Evolutionary conservation across 1,140 invertebrate species (phyloP).

Genomic region (Drosophila subobscura): DNA sequence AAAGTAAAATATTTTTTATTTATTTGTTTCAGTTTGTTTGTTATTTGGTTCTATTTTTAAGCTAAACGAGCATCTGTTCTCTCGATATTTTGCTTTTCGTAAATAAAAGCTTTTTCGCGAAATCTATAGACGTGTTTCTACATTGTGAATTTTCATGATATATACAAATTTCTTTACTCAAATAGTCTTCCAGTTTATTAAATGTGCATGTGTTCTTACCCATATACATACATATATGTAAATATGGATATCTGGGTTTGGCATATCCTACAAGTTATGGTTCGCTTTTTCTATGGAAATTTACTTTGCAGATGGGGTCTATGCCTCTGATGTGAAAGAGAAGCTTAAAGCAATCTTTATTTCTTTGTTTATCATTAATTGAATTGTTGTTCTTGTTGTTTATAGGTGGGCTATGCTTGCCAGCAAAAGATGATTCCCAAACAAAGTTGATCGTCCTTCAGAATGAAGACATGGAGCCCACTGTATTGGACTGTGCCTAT

Average conservation of each 20-base stretch:
- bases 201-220: too few species aligned
- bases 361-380: not conserved
- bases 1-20: conserved; percentile 29
- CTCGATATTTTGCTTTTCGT: conserved; percentile 38
- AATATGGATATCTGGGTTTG: too few species aligned
- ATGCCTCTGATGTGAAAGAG: too few species aligned
- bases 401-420: conserved; percentile 39
- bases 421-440: conserved; percentile 48
- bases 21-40: conserved; percentile 37
- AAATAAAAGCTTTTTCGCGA: conserved; percentile 44
- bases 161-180: conserved; percentile 1
- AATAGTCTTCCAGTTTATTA: too few species aligned
- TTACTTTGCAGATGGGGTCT: too few species aligned
- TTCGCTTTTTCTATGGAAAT: too few species aligned
- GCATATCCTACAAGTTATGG: too few species aligned
- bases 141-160: conserved; percentile 5
- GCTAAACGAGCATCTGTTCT: conserved; percentile 40
- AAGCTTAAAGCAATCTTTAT: not conserved
- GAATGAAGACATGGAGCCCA: conserved; percentile 58
- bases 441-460: conserved; percentile 49
- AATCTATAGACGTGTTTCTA: conserved; percentile 13
- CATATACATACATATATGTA: too few species aligned
- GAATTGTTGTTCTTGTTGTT: not conserved
- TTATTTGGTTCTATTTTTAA: conserved; percentile 56
- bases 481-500: conserved; percentile 76